Evolutionary conservation across 1,140 invertebrate species (phyloP).

Genomic region (Eupristina koningsbergeri): DNA sequence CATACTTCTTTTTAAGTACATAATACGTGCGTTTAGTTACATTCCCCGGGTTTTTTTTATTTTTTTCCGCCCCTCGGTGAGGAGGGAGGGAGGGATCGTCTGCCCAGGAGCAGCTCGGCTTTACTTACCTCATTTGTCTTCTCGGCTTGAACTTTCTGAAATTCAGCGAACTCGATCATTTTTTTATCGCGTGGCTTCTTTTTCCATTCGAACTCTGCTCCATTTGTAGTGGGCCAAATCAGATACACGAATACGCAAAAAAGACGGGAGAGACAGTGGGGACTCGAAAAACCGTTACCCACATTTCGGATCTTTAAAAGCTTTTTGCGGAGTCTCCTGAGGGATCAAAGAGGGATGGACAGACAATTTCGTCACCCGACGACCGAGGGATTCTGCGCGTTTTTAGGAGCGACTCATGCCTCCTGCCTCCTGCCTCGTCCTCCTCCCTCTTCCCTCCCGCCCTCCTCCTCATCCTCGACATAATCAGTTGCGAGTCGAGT

Average conservation of each 20-base stretch:
- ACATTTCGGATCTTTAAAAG: too few species aligned
- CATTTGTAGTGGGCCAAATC: too few species aligned
- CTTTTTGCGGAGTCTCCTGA: neutral
- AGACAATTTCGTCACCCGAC: neutral
- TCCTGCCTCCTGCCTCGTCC: too few species aligned
- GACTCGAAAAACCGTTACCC: too few species aligned
- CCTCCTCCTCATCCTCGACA: neutral
- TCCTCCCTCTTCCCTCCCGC: too few species aligned
- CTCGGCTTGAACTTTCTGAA: neutral
- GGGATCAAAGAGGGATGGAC: neutral
- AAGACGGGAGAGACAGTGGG: too few species aligned
- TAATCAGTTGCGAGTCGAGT: constrained; percentile 50
- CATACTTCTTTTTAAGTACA: constrained; percentile 6
- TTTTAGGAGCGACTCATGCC: constrained; percentile 29
- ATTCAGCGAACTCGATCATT: neutral
- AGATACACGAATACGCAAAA: too few species aligned
- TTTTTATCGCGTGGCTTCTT: neutral
- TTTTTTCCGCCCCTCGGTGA: neutral
- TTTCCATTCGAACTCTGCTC: too few species aligned
- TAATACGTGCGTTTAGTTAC: constrained; percentile 17
- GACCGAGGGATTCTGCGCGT: neutral
- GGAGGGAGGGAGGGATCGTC: neutral
- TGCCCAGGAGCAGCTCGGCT: neutral
- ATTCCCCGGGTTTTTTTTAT: neutral
- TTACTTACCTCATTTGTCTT: neutral